These are phyloP conservation scores for Poecile montanus DNA, from an alignment of 2,797 vertebrate species.

Conservation along the genomic window DNA sequence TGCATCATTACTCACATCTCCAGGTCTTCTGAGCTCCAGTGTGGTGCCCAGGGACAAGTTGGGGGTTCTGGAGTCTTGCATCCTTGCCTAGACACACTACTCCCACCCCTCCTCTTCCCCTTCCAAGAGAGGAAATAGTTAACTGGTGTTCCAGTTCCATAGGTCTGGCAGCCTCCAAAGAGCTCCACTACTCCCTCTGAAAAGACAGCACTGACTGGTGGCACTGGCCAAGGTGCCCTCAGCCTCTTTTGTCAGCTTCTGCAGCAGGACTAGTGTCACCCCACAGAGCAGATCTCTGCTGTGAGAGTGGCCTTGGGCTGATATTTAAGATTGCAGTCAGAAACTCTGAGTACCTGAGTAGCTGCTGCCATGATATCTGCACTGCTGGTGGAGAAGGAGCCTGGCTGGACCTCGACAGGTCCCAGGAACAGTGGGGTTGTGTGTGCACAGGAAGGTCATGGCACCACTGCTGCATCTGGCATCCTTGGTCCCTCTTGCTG, in stretches of 20 bases:
- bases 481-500: neutral
- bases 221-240: neutral
- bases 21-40: neutral
- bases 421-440: neutral
- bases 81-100: neutral
- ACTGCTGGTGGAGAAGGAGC: neutral
- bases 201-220: neutral
- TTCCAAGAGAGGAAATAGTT: neutral
- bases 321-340: neutral
- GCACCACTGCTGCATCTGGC: neutral
- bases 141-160: neutral
- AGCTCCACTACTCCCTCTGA: neutral
- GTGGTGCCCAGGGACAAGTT: rapidly evolving
- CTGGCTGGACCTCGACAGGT: neutral
- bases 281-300: neutral
- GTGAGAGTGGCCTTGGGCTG: neutral
- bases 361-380: neutral
- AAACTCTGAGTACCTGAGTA: rapidly evolving
- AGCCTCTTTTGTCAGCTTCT: neutral
- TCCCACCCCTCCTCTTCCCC: rapidly evolving
- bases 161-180: neutral
- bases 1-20: neutral
- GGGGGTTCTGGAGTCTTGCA: neutral
- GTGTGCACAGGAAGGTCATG: neutral
- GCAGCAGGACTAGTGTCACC: neutral